Evolutionary conservation across 2,113 vertebrate genomes (phyloP), one percentile per base, ranked within the genome.

Genomic region (Porphyrio hochstetteri): DNA sequence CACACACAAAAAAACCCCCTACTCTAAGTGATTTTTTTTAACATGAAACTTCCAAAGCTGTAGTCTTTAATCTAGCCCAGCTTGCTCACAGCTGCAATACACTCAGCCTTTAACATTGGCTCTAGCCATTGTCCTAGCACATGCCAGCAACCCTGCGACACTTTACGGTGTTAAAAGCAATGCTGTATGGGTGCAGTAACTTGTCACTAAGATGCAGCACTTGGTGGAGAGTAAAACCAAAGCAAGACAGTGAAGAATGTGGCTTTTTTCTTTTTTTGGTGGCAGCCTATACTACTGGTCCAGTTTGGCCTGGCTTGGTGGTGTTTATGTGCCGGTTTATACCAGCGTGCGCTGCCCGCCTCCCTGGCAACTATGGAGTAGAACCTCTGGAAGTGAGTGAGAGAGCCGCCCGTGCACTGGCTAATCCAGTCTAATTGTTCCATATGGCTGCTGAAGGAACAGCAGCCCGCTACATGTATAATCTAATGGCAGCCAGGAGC

Each of bases 51-150:
- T 84, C 50, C 50, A 85, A 77, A 78, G 29, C 70, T 65, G 27
- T 35, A 27, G 57, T n/a, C 52, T 77, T 95, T 95, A 96, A 94
- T 97, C 38, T 56, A 94, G 48, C 44, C 76, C 90, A 92, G 70
- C n/a, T 86, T 90, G 50, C 63, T 44, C 29, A 50, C 88, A 88
- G 87, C 94, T 96, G 95, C 60, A 82, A 76, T 86, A 82, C 79
- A 90, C 94, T 92, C 71, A 91, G 61, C 94, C 93, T 92, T 96
- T 95, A 82, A 77, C 63, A 79, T 96, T 28, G 76, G 56, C 67
- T 82, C 83, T 80, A 86, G 94, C 84, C 83, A 77, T 87, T 97
- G 88, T 96, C 82, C 94, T 70, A 70, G 82, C 68, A 86, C 67
- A 86, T 74, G 91, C 88, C 59, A 93, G 74, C 57, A 80, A 80